These are phyloP conservation scores for Sitophilus oryzae DNA, from an alignment of 1,140 invertebrate species.

Conservation along the genomic window DNA sequence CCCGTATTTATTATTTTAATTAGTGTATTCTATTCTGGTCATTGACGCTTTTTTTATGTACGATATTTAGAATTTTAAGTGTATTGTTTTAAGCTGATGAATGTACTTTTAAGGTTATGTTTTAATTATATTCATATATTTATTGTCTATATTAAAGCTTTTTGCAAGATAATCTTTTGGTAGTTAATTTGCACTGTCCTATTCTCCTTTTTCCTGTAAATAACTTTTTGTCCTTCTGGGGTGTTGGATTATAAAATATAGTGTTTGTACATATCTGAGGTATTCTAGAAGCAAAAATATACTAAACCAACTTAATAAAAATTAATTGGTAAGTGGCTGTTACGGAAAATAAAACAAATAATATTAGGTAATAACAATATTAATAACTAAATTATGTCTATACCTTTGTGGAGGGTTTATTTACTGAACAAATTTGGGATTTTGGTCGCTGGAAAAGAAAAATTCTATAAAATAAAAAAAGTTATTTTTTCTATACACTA, in stretches of 20 bases:
- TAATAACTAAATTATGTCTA: too few relatives aligned
- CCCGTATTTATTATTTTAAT: slow-evolving; percentile 7
- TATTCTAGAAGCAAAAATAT: too few relatives aligned
- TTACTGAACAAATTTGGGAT: too few relatives aligned
- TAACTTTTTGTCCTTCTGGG: background rate
- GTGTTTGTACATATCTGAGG: too few relatives aligned
- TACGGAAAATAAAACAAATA: too few relatives aligned
- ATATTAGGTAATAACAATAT: too few relatives aligned
- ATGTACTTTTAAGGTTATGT: background rate
- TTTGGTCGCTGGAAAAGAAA: too few relatives aligned
- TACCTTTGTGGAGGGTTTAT: too few relatives aligned
- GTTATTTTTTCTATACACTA: too few relatives aligned
- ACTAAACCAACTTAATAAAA: too few relatives aligned
- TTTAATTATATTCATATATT: slow-evolving; percentile 1
- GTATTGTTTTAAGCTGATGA: background rate
- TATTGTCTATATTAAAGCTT: slow-evolving; percentile 17
- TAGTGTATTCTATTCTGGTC: slow-evolving; percentile 16
- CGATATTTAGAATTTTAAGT: background rate
- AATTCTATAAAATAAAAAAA: too few relatives aligned
- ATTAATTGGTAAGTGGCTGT: too few relatives aligned
- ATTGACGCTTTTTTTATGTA: slow-evolving; percentile 7
- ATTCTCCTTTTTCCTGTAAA: slow-evolving; percentile 5
- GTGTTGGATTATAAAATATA: slow-evolving; percentile 3
- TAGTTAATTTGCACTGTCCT: slow-evolving; percentile 16
- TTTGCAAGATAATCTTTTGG: slow-evolving; percentile 17